Base-by-base conservation (phyloP, 2,113 vertebrate genomes). In the Chaetodon trifascialis region DNA sequence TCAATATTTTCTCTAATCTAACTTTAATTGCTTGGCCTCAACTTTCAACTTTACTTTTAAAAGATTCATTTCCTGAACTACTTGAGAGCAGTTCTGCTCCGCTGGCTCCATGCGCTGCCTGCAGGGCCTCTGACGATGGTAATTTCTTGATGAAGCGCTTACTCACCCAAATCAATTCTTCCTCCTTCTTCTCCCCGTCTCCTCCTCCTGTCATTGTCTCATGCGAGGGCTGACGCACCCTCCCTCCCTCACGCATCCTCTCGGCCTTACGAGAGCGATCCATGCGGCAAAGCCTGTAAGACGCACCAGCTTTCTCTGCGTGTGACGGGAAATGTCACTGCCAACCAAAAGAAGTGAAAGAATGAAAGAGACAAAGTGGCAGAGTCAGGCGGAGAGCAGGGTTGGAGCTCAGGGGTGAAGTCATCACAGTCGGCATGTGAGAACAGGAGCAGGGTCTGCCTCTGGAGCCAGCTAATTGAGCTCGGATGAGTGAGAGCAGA, bases 391-490 rank as follows among this genome's bases (percentile, higher is more conserved):
- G 34, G 23, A 47, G 15, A 47, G 30, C 25, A 21, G 75, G 5
- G 72, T 5, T 38, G 68, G 58, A 60, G 73, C 71, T 83, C 49
- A 17, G 49, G 62, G 73, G 60, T 81, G 79, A 82, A 82, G 76
- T 83, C 60, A 80, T 69, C 44, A 11, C 63, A 65, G 76, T 2
- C 23, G 12, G 75, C 89, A 1, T 88, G 91, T 90, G 73, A 59
- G 80, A 81, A 89, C 88, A 90, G 67, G 90, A 75, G 72, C 73
- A 0, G 51, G 78, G 38, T 76, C 55, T 52, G 77, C 89, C 90
- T 91, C 34, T 14, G 89, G 85, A 84, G 81, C 66, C 79, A 79
- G 54, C 40, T 82, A 85, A 88, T 77, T 85, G 83, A 47, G 89
- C 82, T 84, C 82, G 92, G 89, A 7, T 81, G 87, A 69, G 80